phyloP scores from a whole-genome alignment of 2,797 vertebrate species.

The Balearica regulorum region DNA sequence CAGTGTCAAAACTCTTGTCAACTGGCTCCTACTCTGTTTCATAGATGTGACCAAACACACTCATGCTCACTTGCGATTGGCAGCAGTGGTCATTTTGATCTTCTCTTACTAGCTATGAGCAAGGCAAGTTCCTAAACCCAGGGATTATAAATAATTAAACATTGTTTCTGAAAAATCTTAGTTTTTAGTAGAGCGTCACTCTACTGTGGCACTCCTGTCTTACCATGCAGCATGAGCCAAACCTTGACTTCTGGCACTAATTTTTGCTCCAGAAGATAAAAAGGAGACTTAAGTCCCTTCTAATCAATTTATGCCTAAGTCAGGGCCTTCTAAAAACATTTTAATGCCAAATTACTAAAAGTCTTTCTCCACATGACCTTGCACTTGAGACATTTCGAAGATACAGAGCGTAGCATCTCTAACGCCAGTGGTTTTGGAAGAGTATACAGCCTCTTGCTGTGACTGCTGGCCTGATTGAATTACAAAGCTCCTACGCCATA shows the following conservation, averaged over 20 bases:
- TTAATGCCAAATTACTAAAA: not conserved
- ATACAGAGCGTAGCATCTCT: not conserved
- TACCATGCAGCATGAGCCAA: fast-evolving
- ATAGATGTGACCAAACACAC: not conserved
- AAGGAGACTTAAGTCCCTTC: not conserved
- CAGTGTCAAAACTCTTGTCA: not conserved
- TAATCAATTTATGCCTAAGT: not conserved
- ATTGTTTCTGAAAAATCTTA: not conserved
- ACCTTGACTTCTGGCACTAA: not conserved
- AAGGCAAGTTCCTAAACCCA: not conserved
- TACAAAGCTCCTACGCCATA: not conserved
- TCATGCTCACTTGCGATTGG: not conserved
- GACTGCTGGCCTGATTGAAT: not conserved
- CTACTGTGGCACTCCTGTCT: too few relatives aligned
- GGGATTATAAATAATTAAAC: not conserved
- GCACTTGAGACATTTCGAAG: not conserved
- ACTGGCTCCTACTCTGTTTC: not conserved
- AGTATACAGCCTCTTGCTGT: not conserved
- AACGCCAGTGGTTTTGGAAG: not conserved
- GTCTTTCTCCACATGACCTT: not conserved
- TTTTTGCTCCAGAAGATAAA: not conserved
- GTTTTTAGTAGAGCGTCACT: not conserved
- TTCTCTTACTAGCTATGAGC: not conserved
- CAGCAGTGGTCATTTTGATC: not conserved
- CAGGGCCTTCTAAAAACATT: not conserved